Conservation (phyloP, 2,797 vertebrate genomes). For the Mormyrus hasselquistii region DNA sequence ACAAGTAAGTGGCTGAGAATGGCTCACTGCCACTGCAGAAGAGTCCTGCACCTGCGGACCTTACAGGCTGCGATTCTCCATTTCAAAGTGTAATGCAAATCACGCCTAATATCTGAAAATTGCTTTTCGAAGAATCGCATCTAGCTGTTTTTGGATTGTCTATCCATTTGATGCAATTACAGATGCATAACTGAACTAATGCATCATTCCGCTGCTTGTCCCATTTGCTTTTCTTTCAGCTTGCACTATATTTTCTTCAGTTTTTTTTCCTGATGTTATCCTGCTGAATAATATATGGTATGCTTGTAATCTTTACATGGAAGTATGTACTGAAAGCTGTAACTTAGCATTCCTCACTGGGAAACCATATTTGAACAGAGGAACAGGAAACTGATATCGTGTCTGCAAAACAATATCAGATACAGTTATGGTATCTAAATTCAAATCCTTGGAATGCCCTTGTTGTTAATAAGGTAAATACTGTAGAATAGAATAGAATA, state of each 20-base stretch:
- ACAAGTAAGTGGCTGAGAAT: background rate
- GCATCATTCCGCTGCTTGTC: background rate
- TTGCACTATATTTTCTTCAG: background rate
- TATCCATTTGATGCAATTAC: background rate
- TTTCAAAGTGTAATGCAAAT: background rate
- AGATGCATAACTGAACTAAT: slow-evolving; percentile 1
- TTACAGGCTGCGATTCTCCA: background rate
- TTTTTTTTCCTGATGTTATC: background rate
- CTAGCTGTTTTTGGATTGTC: slow-evolving; percentile 1
- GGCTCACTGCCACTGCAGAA: slow-evolving; percentile 6
- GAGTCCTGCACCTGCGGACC: background rate
- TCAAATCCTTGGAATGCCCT: background rate
- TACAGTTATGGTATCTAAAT: background rate
- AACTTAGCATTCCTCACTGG: background rate
- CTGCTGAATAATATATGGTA: background rate
- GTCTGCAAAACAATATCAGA: background rate
- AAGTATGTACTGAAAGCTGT: background rate
- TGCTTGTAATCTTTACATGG: background rate
- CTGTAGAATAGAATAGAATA: background rate
- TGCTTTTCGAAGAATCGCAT: background rate
- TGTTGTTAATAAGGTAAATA: background rate
- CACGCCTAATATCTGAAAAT: background rate
- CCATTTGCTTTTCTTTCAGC: background rate
- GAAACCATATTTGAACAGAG: background rate
- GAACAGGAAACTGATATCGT: background rate